phyloP scores from a whole-genome alignment of 1,140 invertebrate genomes.

The Drosophila hydei region DNA sequence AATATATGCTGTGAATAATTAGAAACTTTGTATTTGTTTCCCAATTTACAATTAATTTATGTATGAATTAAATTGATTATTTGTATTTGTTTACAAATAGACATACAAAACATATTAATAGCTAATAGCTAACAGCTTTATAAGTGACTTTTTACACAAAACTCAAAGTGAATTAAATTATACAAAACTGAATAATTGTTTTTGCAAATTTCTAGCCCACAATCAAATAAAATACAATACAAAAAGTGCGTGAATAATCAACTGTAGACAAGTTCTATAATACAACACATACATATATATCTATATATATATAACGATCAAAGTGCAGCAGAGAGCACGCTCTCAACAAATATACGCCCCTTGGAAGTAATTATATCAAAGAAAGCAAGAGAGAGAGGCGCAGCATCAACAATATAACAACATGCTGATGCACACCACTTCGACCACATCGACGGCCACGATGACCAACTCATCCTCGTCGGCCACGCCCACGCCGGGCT shows the following conservation, averaged over 20 bases:
- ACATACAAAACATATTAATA: too few species aligned
- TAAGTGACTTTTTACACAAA: too few species aligned
- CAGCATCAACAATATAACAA: conserved; percentile 12
- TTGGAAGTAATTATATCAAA: conserved; percentile 11
- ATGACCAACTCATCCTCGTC: conserved; percentile 78
- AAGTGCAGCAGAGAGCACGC: conserved; percentile 26
- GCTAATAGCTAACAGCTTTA: too few species aligned
- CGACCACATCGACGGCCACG: conserved; percentile 64
- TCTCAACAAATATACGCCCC: conserved; percentile 21
- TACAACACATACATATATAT: not conserved
- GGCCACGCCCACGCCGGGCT: conserved; percentile 78
- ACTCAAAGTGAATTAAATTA: too few species aligned
- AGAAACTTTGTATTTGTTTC: too few species aligned
- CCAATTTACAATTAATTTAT: too few species aligned
- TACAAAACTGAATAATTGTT: not conserved
- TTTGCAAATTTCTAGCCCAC: conserved; percentile 13
- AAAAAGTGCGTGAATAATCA: conserved; percentile 24
- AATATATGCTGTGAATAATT: too few species aligned
- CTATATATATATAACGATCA: conserved; percentile 13
- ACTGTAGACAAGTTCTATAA: conserved; percentile 11
- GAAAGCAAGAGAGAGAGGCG: not conserved
- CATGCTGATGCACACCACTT: conserved; percentile 73
- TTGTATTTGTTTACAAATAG: too few species aligned
- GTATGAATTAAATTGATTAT: too few species aligned
- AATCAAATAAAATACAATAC: conserved; percentile 20